Evolutionary conservation across 2,888 invertebrate genomes (phyloP), one percentile per base, ranked within the genome.

Genomic region (Apomyelois bistriatella): DNA sequence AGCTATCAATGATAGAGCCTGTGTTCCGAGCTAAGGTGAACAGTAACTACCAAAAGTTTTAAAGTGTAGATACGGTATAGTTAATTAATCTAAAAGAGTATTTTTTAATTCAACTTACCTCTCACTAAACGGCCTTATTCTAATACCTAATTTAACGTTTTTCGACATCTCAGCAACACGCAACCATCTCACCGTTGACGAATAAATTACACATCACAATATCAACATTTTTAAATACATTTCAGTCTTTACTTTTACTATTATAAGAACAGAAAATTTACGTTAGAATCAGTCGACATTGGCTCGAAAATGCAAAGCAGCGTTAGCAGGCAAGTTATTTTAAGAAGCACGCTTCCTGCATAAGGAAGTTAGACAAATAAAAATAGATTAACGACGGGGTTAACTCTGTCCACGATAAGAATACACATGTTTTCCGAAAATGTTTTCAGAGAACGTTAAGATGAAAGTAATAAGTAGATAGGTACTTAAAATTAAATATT

Each of bases 91-190:
- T 12, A 32, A 46, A 3, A 22, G 17, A 17, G 9, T 42, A 15
- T 7, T 37, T 41, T 6, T 3, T 17, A 32, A 32, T n/a, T 0
- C 10, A 42, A 71, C 88, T 83, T 81, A 93, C 94, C 92, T 92
- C 60, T 92, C 90, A 16, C 93, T 93, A 69, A 94, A 89, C 10
- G 94, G 94, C 60, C 94, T 85, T 28, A 94, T 91, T 64, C 94
- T 83, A 50, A 94, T 91, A 13, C 92, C 93, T 66, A 94, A 91
- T 73, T 93, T 93, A 51, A 94, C 92, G 62, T 92, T 50, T 32
- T 50, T 91, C 37, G 92, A 91, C 93, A 93, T 93, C 53, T 59
- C 61, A 8, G 3, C 13, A 22, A 38, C 28, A 12, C 42, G 56
- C 36, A 47, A 51, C 41, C 41, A 48, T 22, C 15, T 41, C 12